Base-by-base conservation (phyloP, 1,140 invertebrate genomes). In the Drosophila equinoxialis region DNA sequence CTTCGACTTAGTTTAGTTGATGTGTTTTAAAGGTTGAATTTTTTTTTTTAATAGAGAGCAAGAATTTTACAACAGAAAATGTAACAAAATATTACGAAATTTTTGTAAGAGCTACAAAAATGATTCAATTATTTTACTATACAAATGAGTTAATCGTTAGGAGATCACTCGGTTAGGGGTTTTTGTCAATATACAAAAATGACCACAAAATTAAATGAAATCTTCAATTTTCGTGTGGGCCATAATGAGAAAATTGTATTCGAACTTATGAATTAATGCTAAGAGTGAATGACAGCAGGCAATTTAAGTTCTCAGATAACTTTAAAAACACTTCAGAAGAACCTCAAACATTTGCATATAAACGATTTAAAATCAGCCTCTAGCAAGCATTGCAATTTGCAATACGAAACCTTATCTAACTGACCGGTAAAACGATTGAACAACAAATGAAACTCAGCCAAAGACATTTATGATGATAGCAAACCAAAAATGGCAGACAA, bases 21-120 rank as follows among this genome's bases (percentile, higher is more conserved):
- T 10, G 42, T 13, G 20, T 58, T 7, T 23, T 37, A 35, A 8
- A 35, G 35, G 35, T 10, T 14, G 26, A 4, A 57, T 13, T 65
- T 13, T 39, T 65, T 61, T 13, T 65, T 13, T 39, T 65, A 7
- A 17, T 10, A 60, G 35, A 70, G 74, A 59, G 73, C 54, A 76
- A 69, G 63, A 60, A 39, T 69, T 33, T 17, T 42, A 63, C 41
- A 48, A 51, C 45, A 6, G n/a, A 59, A 48, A 51, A 51, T 51
- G 7, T 23, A 51, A 51, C 17, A 23, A 51, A 51, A 51, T 23
- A 51, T 51, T 51, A 51, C 23, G 17, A 23, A 23, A 23, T 51
- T 51, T 51, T 51, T 51, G 45, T 23, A 51, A 23, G 45, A 51
- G 17, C 45, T 51, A 51, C 45, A 51, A 51, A 51, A 51, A 51